These are phyloP conservation scores for Lordiphosa collinella DNA, from an alignment of 1,140 invertebrate genomes.

Conservation along the genomic window DNA sequence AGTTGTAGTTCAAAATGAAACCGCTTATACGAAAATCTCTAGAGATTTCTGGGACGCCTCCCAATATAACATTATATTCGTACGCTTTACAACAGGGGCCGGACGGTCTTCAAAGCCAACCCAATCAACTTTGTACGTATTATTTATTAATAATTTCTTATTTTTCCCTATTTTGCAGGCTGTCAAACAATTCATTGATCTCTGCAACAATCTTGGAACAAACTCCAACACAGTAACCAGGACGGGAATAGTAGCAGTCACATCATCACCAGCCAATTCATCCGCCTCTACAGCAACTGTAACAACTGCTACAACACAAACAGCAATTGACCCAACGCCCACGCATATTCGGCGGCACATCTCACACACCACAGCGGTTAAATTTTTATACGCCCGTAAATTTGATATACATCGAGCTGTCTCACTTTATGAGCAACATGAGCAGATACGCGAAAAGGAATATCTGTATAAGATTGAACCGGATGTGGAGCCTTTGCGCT, in stretches of 20 bases:
- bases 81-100: too few species aligned
- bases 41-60: too few species aligned
- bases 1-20: too few species aligned
- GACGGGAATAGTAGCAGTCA: conserved; percentile 15
- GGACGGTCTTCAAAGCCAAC: too few species aligned
- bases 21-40: too few species aligned
- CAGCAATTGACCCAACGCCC: neutral
- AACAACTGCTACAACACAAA: conserved; percentile 1
- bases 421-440: conserved; percentile 93
- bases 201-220: conserved; percentile 72
- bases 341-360: conserved; percentile 79
- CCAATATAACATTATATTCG: too few species aligned
- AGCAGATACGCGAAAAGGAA: conserved; percentile 91
- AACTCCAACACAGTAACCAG: conserved; percentile 32
- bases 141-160: neutral
- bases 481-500: conserved; percentile 88
- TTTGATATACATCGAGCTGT: conserved; percentile 95
- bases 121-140: too few species aligned
- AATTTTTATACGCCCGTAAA: conserved; percentile 96
- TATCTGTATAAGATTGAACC: conserved; percentile 91
- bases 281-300: conserved; percentile 10
- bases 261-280: conserved; percentile 17
- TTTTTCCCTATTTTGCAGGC: conserved; percentile 49
- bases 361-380: conserved; percentile 92
- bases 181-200: conserved; percentile 79